A percentile compares a stretch with the other conserved stretches of the same genome.
These are phyloP conservation scores for Pseudomyrmex concolor DNA, from an alignment of 1,140 invertebrate genomes.

Conservation along the genomic window DNA sequence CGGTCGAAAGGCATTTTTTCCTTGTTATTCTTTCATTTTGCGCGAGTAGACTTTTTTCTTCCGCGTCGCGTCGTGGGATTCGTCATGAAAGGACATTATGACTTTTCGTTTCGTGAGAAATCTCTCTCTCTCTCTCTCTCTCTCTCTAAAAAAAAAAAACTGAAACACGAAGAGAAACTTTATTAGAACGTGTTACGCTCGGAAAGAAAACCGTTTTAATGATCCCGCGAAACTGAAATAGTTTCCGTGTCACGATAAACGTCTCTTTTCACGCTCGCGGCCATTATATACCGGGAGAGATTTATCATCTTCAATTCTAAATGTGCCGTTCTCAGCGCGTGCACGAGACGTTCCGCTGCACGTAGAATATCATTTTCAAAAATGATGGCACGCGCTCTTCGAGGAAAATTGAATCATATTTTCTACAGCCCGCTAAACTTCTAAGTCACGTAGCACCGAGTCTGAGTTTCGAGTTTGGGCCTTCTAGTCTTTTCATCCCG, in stretches of 20 bases:
- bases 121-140: no score
- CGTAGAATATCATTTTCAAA: constrained; percentile 59
- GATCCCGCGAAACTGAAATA: constrained; percentile 6
- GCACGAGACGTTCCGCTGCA: constrained; percentile 28
- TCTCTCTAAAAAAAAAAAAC: neutral
- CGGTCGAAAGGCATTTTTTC: neutral
- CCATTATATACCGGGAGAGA: constrained; percentile 26
- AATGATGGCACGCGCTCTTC: constrained; percentile 49
- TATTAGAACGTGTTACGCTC: neutral
- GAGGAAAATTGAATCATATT: constrained; percentile 61
- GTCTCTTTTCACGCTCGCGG: neutral
- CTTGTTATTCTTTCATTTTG: neutral
- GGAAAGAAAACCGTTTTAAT: constrained; percentile 37
- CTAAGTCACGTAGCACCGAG: constrained; percentile 48
- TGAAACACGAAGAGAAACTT: neutral
- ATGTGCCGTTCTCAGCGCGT: constrained; percentile 19
- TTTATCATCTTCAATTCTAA: constrained; percentile 53
- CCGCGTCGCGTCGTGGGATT: neutral
- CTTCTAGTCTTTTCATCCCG: constrained; percentile 8
- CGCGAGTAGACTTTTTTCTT: no score
- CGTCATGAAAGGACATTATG: neutral
- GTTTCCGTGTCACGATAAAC: constrained; percentile 18
- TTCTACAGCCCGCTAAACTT: constrained; percentile 52
- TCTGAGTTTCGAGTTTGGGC: constrained; percentile 47
- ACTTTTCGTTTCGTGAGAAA: no score